Conservation (phyloP, 2,113 vertebrate species). For the Zapornia atra region DNA sequence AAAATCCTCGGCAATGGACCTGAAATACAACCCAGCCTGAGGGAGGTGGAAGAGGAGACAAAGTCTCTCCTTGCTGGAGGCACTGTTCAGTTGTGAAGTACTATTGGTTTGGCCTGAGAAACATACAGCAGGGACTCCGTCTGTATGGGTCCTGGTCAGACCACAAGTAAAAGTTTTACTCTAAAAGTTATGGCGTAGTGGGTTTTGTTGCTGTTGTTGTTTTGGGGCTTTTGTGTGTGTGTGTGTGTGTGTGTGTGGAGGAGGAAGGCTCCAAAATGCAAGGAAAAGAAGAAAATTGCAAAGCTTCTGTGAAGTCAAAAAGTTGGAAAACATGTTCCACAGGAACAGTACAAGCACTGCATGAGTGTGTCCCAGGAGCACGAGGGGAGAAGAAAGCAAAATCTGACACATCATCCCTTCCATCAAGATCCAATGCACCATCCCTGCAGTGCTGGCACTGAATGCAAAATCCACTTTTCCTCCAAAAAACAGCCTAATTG, state of each 20-base stretch:
- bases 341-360: neutral
- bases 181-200: neutral
- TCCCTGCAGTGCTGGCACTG: neutral
- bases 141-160: neutral
- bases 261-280: neutral
- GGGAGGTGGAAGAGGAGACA: neutral
- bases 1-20: neutral
- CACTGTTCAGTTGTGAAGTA: neutral
- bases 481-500: conserved; percentile 27
- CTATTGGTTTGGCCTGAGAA: neutral
- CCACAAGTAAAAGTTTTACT: neutral
- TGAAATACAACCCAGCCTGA: neutral
- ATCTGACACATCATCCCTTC: neutral
- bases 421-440: neutral
- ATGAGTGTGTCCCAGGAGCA: neutral
- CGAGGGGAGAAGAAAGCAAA: neutral
- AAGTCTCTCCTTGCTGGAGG: neutral
- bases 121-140: neutral
- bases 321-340: conserved; percentile 24
- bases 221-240: too few relatives aligned
- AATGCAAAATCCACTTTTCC: conserved; percentile 3
- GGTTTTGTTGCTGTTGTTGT: too few relatives aligned
- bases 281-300: neutral
- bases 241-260: neutral
- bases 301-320: neutral